These are phyloP conservation scores for Pteropus rufus DNA, from an alignment of 2,797 vertebrate genomes.

Conservation along the genomic window DNA sequence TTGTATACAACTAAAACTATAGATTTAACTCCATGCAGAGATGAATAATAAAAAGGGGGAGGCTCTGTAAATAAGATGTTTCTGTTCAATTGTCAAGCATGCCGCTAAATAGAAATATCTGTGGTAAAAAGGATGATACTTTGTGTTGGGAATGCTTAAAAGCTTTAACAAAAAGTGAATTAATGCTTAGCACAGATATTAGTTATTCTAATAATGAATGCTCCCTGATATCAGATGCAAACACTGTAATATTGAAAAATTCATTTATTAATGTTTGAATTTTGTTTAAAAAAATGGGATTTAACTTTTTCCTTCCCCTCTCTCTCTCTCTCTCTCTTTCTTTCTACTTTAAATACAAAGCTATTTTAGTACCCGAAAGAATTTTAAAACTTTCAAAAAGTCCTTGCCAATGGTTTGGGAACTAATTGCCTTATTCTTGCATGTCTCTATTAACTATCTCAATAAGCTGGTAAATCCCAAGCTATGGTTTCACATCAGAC, in stretches of 20 bases:
- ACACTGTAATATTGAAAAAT: conserved; percentile 21
- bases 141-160: neutral
- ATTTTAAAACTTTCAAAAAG: neutral
- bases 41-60: neutral
- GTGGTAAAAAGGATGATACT: neutral
- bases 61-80: neutral
- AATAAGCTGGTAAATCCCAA: conserved; percentile 23
- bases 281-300: conserved; percentile 12
- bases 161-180: neutral
- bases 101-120: conserved; percentile 28
- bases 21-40: neutral
- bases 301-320: neutral
- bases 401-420: neutral
- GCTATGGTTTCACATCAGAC: conserved; percentile 30
- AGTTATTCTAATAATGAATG: conserved; percentile 2
- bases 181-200: neutral
- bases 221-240: neutral
- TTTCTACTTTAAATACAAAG: neutral
- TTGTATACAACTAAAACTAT: conserved; percentile 6
- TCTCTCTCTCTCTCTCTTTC: neutral
- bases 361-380: neutral
- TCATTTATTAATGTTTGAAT: conserved; percentile 20
- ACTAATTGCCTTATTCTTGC: conserved; percentile 9
- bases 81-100: neutral
- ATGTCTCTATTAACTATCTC: conserved; percentile 38